A percentile compares a stretch with the other conserved stretches of the same genome.
Conservation (phyloP, 2,797 vertebrate genomes). For the Nannoperca australis region DNA sequence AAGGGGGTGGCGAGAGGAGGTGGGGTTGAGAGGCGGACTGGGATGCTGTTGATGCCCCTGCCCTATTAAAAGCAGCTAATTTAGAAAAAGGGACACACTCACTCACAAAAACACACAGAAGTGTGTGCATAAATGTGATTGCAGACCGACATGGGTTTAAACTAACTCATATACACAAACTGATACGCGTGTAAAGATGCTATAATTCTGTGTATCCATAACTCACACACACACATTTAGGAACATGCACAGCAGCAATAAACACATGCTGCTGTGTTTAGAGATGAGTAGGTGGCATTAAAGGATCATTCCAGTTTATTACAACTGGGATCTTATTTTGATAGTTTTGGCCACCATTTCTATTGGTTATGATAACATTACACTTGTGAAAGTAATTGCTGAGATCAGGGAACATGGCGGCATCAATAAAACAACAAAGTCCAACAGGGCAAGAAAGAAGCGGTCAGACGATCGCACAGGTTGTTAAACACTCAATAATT, state of each 20-base stretch:
- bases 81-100: conserved; percentile 59
- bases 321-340: conserved; percentile 31
- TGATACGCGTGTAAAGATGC: conserved; percentile 43
- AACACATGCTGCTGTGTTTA: conserved; percentile 72
- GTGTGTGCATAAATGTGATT: conserved; percentile 41
- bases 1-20: conserved; percentile 36
- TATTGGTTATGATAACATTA: conserved; percentile 16
- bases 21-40: conserved; percentile 35
- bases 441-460: not conserved
- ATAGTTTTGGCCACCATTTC: conserved; percentile 12
- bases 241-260: conserved; percentile 30
- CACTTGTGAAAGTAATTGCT: not conserved
- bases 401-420: not conserved
- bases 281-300: conserved; percentile 82
- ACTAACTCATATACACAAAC: conserved; percentile 45
- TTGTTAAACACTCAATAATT: conserved; percentile 6
- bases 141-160: conserved; percentile 34
- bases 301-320: conserved; percentile 70
- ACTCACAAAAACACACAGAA: conserved; percentile 23
- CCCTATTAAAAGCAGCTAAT: conserved; percentile 76
- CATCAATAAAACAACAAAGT: not conserved
- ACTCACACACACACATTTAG: conserved; percentile 23
- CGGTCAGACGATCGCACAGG: not conserved
- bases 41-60: conserved; percentile 70
- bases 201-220: conserved; percentile 41